Conservation (phyloP, 2,888 invertebrate species). For the Eupithecia insigniata region DNA sequence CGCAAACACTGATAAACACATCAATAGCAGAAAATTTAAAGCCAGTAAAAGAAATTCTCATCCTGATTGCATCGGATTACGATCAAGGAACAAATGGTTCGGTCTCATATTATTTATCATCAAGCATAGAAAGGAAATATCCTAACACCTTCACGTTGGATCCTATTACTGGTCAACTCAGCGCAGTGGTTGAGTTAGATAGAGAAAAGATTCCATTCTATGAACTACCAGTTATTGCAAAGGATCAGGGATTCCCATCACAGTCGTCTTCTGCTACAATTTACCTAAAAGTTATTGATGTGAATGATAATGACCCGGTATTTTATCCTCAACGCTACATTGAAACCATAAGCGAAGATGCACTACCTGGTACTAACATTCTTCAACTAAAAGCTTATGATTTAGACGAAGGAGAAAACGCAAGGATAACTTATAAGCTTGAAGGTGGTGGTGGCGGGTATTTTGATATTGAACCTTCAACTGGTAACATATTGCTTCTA, state of each 20-base stretch:
- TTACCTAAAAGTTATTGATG: slow-evolving; percentile 90
- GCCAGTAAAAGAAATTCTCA: slow-evolving; percentile 91
- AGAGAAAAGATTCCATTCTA: slow-evolving; percentile 91
- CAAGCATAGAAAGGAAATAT: slow-evolving; percentile 90
- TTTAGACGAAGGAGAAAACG: slow-evolving; percentile 94
- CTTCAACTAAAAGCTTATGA: slow-evolving; percentile 92
- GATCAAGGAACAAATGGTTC: slow-evolving; percentile 97
- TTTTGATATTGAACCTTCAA: slow-evolving; percentile 91
- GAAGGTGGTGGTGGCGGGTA: slow-evolving; percentile 91
- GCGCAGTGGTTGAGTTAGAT: slow-evolving; percentile 90
- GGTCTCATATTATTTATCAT: slow-evolving; percentile 91
- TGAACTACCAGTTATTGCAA: slow-evolving; percentile 93
- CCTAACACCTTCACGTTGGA: slow-evolving; percentile 94
- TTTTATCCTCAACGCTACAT: slow-evolving; percentile 96
- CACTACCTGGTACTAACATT: slow-evolving; percentile 86
- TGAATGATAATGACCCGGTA: slow-evolving; percentile 96
- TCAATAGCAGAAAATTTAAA: slow-evolving; percentile 92
- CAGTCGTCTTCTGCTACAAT: slow-evolving; percentile 96
- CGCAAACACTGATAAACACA: slow-evolving; percentile 89
- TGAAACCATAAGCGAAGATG: slow-evolving; percentile 88
- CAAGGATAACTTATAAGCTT: slow-evolving; percentile 90
- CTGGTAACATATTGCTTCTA: slow-evolving; percentile 89
- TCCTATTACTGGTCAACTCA: slow-evolving; percentile 92
- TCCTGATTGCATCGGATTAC: slow-evolving; percentile 93
- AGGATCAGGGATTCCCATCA: slow-evolving; percentile 95